Conservation (phyloP, 1,140 invertebrate species). For the Macrobrachium rosenbergii region DNA sequence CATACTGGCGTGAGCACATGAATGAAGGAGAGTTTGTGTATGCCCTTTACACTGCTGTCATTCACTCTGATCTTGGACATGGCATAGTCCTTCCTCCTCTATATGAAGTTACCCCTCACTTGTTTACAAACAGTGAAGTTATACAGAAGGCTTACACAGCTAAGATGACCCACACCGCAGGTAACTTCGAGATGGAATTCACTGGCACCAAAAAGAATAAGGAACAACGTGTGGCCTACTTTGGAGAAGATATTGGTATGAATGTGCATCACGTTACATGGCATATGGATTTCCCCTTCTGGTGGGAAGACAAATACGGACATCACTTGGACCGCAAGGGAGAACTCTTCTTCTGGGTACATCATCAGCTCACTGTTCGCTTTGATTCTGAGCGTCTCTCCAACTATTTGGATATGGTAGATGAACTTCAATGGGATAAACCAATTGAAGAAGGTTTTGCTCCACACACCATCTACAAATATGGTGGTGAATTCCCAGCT, state of each 20-base stretch:
- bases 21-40: conserved; percentile 54
- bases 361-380: conserved; percentile 73
- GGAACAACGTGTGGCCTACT: conserved; percentile 53
- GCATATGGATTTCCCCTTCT: conserved; percentile 58
- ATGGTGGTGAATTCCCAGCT: conserved; percentile 77
- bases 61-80: conserved; percentile 22
- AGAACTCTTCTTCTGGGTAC: conserved; percentile 70
- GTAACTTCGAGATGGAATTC: conserved; percentile 17
- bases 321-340: conserved; percentile 47
- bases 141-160: conserved; percentile 43
- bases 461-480: conserved; percentile 76
- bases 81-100: conserved; percentile 41
- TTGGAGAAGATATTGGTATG: conserved; percentile 54
- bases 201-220: conserved; percentile 45
- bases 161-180: conserved; percentile 16
- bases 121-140: conserved; percentile 57
- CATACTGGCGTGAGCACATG: conserved; percentile 36
- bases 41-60: conserved; percentile 33
- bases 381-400: conserved; percentile 73
- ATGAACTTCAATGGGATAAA: conserved; percentile 70
- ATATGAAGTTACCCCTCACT: conserved; percentile 51
- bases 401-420: conserved; percentile 71
- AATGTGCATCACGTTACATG: conserved; percentile 52
- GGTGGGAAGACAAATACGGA: conserved; percentile 33
- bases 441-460: conserved; percentile 75